Percentiles rank a stretch among this genome's conserved stretches.
These are phyloP conservation scores for Benitochromis conjunctus DNA, from an alignment of 2,113 vertebrate species.

Conservation along the genomic window DNA sequence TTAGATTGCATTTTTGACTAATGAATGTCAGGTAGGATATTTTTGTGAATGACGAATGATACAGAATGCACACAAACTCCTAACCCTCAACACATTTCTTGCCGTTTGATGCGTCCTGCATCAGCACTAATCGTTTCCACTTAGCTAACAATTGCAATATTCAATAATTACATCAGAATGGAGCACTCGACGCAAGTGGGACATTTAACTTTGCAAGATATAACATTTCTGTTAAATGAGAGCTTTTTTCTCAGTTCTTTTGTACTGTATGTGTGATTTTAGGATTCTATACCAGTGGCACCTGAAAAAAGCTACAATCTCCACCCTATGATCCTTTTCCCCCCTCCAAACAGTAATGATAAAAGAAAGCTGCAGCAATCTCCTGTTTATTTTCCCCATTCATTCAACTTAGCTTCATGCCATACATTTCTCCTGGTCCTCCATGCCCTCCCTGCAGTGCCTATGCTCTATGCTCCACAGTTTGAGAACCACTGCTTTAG, in stretches of 20 bases:
- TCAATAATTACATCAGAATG: neutral
- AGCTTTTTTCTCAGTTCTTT: neutral
- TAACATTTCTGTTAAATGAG: neutral
- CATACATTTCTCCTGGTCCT: neutral
- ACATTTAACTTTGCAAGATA: neutral
- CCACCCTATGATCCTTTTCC: neutral
- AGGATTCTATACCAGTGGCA: neutral
- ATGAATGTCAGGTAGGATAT: neutral
- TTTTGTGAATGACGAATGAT: neutral
- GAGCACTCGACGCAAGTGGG: neutral
- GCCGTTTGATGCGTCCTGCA: neutral
- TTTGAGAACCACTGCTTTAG: neutral
- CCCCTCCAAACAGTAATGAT: neutral
- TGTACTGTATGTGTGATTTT: neutral
- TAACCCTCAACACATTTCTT: neutral
- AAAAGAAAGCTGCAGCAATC: neutral
- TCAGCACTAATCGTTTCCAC: neutral
- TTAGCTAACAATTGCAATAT: neutral
- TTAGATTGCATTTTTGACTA: neutral
- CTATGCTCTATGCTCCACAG: neutral
- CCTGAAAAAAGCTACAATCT: neutral
- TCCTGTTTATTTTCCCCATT: neutral
- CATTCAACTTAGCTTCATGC: neutral
- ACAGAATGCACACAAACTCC: neutral
- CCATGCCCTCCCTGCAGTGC: neutral